Evolutionary conservation across 2,797 vertebrate genomes (phyloP).

Genomic region (Cyclopterus lumpus): DNA sequence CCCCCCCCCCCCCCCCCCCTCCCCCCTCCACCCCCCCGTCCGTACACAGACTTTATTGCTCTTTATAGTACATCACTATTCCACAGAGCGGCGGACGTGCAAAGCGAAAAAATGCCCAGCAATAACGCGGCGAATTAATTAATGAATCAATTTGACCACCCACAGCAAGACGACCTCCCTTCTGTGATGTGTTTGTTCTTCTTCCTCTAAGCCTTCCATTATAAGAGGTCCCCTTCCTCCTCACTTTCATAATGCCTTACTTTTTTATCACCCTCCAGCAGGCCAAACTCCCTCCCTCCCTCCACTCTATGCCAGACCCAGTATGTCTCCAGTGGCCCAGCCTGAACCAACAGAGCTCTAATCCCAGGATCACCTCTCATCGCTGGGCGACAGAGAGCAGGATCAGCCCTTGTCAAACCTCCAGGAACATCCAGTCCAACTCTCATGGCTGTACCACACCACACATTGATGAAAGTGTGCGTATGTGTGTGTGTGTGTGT

Average conservation of each 20-base stretch:
- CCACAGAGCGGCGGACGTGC: no score
- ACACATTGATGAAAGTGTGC: constrained; percentile 14
- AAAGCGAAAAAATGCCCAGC: no score
- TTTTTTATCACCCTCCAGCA: not conserved
- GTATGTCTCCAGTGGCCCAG: constrained; percentile 76
- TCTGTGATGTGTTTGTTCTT: not conserved
- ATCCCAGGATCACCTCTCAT: constrained; percentile 77
- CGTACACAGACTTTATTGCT: no score
- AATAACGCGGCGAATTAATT: no score
- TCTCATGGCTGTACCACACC: constrained; percentile 31
- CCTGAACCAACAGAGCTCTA: constrained; percentile 75
- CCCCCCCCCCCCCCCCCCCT: no score
- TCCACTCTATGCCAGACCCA: constrained; percentile 56
- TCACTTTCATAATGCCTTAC: constrained; percentile 37
- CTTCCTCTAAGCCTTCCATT: not conserved
- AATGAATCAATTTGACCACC: not conserved
- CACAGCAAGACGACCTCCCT: not conserved
- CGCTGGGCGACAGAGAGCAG: constrained; percentile 61
- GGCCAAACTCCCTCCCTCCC: constrained; percentile 28
- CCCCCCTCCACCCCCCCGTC: no score
- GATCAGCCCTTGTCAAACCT: constrained; percentile 52
- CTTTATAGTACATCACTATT: no score
- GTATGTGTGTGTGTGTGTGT: no score
- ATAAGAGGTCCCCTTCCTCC: not conserved
- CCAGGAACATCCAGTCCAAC: constrained; percentile 59